Percentiles rank a stretch among this genome's conserved stretches.
Conservation (phyloP, 2,888 invertebrate genomes). For the Sarcophaga subvicina region DNA sequence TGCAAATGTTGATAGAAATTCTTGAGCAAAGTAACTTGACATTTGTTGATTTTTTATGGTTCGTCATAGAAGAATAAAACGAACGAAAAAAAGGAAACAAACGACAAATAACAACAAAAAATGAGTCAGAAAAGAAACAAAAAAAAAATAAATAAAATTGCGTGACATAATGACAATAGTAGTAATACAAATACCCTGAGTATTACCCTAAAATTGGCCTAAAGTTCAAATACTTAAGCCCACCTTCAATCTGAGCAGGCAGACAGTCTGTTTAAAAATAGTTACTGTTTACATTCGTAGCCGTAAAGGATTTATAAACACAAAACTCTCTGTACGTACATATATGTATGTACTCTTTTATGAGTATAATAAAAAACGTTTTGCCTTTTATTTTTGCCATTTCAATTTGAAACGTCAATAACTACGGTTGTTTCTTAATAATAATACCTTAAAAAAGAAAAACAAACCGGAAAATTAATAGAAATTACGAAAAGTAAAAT, state of each 20-base stretch:
- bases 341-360: too few species aligned
- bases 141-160: conserved; percentile 59
- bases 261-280: conserved; percentile 40
- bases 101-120: background rate
- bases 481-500: background rate
- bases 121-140: conserved; percentile 38
- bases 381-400: conserved; percentile 20
- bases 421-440: conserved; percentile 33
- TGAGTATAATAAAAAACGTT: background rate
- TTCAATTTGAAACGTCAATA: conserved; percentile 48
- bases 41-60: conserved; percentile 51
- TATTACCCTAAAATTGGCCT: conserved; percentile 13
- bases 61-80: conserved; percentile 22
- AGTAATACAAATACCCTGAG: background rate
- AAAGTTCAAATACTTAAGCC: conserved; percentile 44
- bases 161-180: conserved; percentile 63
- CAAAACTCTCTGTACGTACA: too few species aligned
- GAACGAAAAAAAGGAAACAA: background rate
- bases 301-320: background rate
- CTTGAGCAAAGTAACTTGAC: conserved; percentile 38
- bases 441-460: background rate
- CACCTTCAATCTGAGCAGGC: background rate
- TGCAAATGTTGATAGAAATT: conserved; percentile 63
- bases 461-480: conserved; percentile 12
- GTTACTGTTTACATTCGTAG: background rate